Conservation (phyloP, 2,113 vertebrate species). For the Tyto alba region DNA sequence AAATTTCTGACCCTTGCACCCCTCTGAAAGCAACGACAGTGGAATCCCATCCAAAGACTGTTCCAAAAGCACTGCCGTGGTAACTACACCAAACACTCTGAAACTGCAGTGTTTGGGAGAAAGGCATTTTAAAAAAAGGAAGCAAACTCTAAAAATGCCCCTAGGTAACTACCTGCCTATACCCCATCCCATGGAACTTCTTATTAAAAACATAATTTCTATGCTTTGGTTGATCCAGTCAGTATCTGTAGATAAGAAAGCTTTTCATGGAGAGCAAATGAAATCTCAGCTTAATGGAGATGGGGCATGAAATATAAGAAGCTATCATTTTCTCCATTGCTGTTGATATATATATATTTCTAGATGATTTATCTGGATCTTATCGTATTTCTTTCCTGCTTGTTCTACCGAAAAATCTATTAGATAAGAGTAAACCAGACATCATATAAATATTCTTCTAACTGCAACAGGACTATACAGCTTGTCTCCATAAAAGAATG, state of each 20-base stretch:
- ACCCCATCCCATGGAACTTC: not conserved
- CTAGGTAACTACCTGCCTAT: not conserved
- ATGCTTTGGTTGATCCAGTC: not conserved
- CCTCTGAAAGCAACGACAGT: not conserved
- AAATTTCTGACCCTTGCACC: not conserved
- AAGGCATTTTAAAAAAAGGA: not conserved
- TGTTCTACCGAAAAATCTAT: not conserved
- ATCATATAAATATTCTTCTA: not conserved
- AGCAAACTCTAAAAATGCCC: not conserved
- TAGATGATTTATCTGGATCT: not conserved
- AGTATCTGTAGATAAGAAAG: not conserved
- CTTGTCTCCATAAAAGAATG: not conserved
- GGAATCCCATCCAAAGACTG: not conserved
- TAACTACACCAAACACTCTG: not conserved
- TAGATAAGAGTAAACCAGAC: not conserved
- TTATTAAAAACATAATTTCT: not conserved
- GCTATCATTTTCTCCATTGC: not conserved
- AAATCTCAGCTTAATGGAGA: not conserved
- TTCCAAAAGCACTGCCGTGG: not conserved
- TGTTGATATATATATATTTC: not conserved
- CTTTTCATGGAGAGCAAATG: not conserved
- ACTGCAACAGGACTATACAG: not conserved
- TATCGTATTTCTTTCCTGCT: not conserved
- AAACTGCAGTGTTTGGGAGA: not conserved
- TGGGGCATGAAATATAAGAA: not conserved